Evolutionary conservation across 2,888 invertebrate genomes (phyloP).

Genomic region (Monopis laevigella): DNA sequence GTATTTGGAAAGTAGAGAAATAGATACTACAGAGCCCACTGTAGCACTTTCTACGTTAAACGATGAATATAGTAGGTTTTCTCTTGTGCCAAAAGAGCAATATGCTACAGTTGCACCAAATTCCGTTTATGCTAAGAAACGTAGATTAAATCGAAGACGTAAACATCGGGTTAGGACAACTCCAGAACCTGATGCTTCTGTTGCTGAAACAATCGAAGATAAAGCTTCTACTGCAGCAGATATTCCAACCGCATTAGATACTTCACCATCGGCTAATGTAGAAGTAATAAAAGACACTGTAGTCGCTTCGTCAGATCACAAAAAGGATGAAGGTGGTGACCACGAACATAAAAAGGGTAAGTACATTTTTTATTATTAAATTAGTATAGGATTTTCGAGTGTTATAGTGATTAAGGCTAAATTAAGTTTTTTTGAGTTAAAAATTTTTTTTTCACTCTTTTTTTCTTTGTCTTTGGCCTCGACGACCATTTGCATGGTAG

Average conservation of each 20-base stretch:
- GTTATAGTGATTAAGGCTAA: too few relatives aligned
- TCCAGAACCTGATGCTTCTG: slow-evolving; percentile 24
- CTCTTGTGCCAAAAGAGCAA: too few relatives aligned
- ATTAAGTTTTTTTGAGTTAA: too few relatives aligned
- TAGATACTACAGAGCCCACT: too few relatives aligned
- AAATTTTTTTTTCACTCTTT: too few relatives aligned
- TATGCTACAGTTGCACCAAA: not conserved
- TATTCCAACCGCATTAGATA: slow-evolving; percentile 17
- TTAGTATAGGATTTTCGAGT: too few relatives aligned
- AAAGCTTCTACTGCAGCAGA: slow-evolving; percentile 9
- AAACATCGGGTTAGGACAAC: slow-evolving; percentile 13
- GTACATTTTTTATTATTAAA: slow-evolving; percentile 15
- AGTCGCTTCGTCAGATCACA: slow-evolving; percentile 35
- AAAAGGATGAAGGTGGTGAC: slow-evolving; percentile 30
- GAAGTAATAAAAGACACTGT: slow-evolving; percentile 30
- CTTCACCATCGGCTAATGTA: slow-evolving; percentile 19
- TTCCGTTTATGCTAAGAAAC: not conserved
- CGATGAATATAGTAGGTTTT: too few relatives aligned
- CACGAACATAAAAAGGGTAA: slow-evolving; percentile 41
- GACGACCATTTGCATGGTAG: too few relatives aligned
- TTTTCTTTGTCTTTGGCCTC: too few relatives aligned
- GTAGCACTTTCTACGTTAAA: too few relatives aligned
- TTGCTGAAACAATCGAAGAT: slow-evolving; percentile 25
- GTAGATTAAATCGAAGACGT: slow-evolving; percentile 4
- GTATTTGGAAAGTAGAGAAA: too few relatives aligned